Evolutionary conservation across 2,797 vertebrate genomes (phyloP).

Genomic region (Hydrophis major): DNA sequence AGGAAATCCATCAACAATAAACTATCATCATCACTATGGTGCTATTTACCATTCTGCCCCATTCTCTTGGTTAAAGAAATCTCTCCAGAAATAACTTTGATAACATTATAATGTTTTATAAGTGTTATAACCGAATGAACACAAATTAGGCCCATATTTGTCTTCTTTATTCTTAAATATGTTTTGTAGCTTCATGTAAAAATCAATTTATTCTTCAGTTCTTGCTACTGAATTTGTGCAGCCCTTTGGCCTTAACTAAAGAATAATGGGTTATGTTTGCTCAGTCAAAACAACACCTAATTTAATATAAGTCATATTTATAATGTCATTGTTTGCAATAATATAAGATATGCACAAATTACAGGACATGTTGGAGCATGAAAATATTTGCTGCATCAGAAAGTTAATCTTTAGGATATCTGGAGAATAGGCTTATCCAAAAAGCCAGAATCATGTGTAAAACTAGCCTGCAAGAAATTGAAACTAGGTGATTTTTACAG

Average conservation of each 20-base stretch:
- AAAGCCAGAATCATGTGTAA: background rate
- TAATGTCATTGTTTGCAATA: background rate
- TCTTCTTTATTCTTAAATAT: background rate
- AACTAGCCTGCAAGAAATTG: background rate
- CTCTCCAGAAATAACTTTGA: background rate
- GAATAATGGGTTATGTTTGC: background rate
- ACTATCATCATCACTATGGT: background rate
- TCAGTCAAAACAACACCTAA: background rate
- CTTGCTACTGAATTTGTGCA: background rate
- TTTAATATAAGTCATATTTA: background rate
- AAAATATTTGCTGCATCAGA: background rate
- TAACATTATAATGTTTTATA: too few relatives aligned
- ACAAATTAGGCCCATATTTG: background rate
- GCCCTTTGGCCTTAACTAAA: background rate
- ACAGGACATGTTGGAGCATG: background rate
- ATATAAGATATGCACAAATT: background rate
- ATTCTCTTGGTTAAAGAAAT: background rate
- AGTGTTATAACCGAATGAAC: background rate
- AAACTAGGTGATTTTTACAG: background rate
- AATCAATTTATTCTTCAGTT: background rate
- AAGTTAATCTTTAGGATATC: background rate
- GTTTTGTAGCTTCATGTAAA: background rate
- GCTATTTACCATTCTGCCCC: background rate
- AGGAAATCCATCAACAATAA: background rate
- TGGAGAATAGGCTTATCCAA: background rate